A percentile compares a stretch with the other conserved stretches of the same genome.
Evolutionary conservation across 2,113 vertebrate species (phyloP).

Genomic region (Peromyscus leucopus): DNA sequence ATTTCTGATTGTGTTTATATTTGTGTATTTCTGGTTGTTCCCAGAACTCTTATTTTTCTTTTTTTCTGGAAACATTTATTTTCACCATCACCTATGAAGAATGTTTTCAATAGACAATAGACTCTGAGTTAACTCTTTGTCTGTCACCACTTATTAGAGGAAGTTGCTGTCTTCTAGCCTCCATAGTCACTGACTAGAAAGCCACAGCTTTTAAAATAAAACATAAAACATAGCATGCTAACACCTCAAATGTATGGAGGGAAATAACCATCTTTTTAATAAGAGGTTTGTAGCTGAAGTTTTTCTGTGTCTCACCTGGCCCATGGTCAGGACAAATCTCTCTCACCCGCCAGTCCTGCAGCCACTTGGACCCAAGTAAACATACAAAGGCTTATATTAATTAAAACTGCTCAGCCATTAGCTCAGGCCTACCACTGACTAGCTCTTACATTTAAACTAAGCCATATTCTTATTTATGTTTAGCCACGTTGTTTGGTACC

Average conservation of each 20-base stretch:
- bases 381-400: no score
- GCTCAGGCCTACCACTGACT: no score
- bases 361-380: no score
- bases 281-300: background rate
- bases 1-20: conserved; percentile 14
- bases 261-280: conserved; percentile 27
- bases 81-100: background rate
- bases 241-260: background rate
- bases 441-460: no score
- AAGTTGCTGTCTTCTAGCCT: background rate
- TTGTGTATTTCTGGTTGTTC: background rate
- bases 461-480: no score
- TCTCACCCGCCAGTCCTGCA: no score
- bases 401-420: no score
- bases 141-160: background rate
- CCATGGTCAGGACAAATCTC: no score
- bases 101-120: background rate
- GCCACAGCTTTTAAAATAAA: conserved; percentile 4
- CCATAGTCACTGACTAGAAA: background rate
- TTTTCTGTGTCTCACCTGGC: no score
- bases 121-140: background rate
- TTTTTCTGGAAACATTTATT: conserved; percentile 40
- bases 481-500: no score
- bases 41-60: background rate
- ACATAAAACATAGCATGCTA: background rate